phyloP scores from a whole-genome alignment of 2,797 vertebrate species.

The Danio choprae region DNA sequence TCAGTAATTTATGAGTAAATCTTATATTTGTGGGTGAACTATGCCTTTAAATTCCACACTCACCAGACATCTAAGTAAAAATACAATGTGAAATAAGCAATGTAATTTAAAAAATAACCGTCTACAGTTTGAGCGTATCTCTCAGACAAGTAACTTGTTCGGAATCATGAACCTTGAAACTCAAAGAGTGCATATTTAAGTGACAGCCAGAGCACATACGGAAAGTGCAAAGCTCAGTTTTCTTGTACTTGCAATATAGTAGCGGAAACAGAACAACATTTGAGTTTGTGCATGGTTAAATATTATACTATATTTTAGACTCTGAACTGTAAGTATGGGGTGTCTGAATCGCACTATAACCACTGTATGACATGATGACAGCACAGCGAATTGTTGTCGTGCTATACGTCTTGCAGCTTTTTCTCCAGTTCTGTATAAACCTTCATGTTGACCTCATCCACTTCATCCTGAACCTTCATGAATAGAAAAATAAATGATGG shows the following conservation, averaged over 20 bases:
- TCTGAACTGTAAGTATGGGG: not conserved
- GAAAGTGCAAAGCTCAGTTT: slow-evolving; percentile 42
- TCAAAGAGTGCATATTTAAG: not conserved
- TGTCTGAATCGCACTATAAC: not conserved
- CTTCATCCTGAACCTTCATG: slow-evolving; percentile 81
- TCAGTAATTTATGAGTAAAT: too few species aligned
- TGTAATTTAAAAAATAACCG: slow-evolving; percentile 7
- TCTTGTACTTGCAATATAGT: slow-evolving; percentile 19
- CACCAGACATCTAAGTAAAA: not conserved
- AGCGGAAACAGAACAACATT: slow-evolving; percentile 21
- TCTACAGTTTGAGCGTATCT: slow-evolving; percentile 24
- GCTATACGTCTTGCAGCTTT: slow-evolving; percentile 76
- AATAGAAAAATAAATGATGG: slow-evolving; percentile 29
- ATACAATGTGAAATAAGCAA: slow-evolving; percentile 7
- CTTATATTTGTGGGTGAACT: too few species aligned
- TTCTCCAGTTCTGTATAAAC: slow-evolving; percentile 80
- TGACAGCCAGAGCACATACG: not conserved
- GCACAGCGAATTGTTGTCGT: slow-evolving; percentile 21
- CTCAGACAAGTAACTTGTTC: not conserved
- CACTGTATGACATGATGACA: not conserved
- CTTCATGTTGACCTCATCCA: slow-evolving; percentile 80
- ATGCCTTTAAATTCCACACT: not conserved
- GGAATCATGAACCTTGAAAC: not conserved
- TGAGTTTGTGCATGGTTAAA: slow-evolving; percentile 1
- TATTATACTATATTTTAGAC: not conserved